These are phyloP conservation scores for Netelia melanura DNA, from an alignment of 2,888 invertebrate species.

Conservation along the genomic window DNA sequence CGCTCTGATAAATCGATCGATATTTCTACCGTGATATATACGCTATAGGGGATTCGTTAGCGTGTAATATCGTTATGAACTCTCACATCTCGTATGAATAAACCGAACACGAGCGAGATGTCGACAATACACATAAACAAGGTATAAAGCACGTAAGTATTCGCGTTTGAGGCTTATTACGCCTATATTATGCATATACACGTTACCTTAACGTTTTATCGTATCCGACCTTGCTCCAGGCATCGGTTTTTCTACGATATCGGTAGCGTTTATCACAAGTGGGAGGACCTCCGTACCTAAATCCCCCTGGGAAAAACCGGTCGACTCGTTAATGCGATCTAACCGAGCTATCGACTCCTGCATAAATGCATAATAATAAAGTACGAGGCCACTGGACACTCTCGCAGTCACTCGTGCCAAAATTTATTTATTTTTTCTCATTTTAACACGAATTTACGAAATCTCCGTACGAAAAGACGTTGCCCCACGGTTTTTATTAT, in stretches of 20 bases:
- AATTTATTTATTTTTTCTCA: background rate
- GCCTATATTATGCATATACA: background rate
- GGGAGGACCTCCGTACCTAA: background rate
- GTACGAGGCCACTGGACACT: too few relatives aligned
- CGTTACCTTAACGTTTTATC: background rate
- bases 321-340: background rate
- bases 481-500: background rate
- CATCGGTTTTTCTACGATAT: background rate
- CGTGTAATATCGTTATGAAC: background rate
- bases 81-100: background rate
- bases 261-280: background rate
- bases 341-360: too few relatives aligned
- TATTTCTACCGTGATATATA: background rate
- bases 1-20: constrained; percentile 26
- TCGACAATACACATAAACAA: background rate
- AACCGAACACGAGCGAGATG: background rate
- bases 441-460: too few relatives aligned
- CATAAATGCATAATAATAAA: background rate
- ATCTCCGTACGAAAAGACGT: constrained; percentile 11
- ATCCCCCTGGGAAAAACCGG: background rate
- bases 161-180: too few relatives aligned
- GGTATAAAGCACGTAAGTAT: too few relatives aligned
- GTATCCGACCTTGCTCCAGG: background rate
- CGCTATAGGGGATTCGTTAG: background rate
- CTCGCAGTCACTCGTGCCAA: background rate